phyloP scores from a whole-genome alignment of 2,888 invertebrate genomes.

The Lycaena phlaeas region DNA sequence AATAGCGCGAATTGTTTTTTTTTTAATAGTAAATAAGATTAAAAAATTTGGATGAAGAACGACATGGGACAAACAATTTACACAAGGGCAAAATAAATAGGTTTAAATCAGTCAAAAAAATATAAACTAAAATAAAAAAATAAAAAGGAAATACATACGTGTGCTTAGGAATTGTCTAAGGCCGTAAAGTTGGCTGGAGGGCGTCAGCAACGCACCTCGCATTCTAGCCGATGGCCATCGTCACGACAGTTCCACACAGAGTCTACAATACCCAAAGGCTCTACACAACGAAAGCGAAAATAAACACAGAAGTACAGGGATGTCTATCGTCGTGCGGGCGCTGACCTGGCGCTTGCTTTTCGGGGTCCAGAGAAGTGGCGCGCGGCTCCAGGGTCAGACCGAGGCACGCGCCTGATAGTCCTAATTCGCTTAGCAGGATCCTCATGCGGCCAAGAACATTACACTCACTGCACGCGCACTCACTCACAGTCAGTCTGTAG shows the following conservation, averaged over 20 bases:
- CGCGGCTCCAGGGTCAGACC: conserved; percentile 69
- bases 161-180: conserved; percentile 62
- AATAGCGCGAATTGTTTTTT: no score
- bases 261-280: conserved; percentile 64
- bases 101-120: conserved; percentile 24
- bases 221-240: conserved; percentile 71
- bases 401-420: conserved; percentile 70
- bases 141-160: conserved; percentile 66
- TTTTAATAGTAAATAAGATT: no score
- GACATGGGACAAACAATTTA: background rate
- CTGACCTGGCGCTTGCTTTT: conserved; percentile 71
- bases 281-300: conserved; percentile 73
- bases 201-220: conserved; percentile 72
- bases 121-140: conserved; percentile 31
- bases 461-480: conserved; percentile 71
- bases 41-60: no score
- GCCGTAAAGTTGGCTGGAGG: conserved; percentile 64
- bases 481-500: conserved; percentile 54
- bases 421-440: conserved; percentile 72
- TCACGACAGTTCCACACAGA: conserved; percentile 68
- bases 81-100: conserved; percentile 9
- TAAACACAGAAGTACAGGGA: conserved; percentile 68
- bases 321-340: conserved; percentile 60
- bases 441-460: conserved; percentile 72
- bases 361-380: conserved; percentile 62